Evolutionary conservation across 2,888 invertebrate species (phyloP).

Genomic region (Galerucella nymphaeae): DNA sequence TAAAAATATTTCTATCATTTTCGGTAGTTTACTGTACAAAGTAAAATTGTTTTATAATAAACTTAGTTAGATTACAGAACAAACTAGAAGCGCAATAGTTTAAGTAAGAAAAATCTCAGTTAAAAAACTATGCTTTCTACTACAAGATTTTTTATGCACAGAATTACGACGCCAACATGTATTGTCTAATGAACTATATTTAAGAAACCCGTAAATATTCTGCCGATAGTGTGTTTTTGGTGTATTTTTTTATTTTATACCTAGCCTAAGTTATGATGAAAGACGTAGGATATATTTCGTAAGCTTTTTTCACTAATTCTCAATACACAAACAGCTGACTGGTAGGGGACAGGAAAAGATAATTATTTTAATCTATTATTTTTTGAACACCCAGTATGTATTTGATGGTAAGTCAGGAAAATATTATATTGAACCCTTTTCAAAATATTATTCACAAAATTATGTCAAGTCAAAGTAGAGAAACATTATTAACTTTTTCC

Average conservation of each 20-base stretch:
- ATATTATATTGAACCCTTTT: not conserved
- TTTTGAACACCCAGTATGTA: slow-evolving; percentile 26
- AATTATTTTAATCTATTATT: slow-evolving; percentile 25
- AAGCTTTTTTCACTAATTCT: slow-evolving; percentile 32
- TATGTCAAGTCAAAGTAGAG: not conserved
- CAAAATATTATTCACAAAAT: slow-evolving; percentile 1
- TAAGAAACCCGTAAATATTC: slow-evolving; percentile 58
- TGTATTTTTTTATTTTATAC: slow-evolving; percentile 46
- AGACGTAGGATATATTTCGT: slow-evolving; percentile 57
- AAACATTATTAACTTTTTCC: not conserved
- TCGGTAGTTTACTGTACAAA: too few species aligned
- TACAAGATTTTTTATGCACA: slow-evolving; percentile 21
- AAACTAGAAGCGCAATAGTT: slow-evolving; percentile 4
- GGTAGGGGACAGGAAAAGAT: slow-evolving; percentile 14
- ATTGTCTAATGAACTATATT: slow-evolving; percentile 48
- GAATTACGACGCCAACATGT: slow-evolving; percentile 41
- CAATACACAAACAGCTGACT: slow-evolving; percentile 30
- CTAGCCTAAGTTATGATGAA: slow-evolving; percentile 59
- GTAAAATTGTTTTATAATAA: not conserved
- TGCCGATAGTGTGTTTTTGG: slow-evolving; percentile 49
- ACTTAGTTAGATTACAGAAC: slow-evolving; percentile 11
- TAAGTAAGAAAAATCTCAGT: slow-evolving; percentile 13
- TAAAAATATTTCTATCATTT: too few species aligned
- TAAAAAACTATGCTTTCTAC: slow-evolving; percentile 17
- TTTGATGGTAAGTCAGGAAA: slow-evolving; percentile 21